Base-by-base conservation (phyloP, 2,888 invertebrate genomes). In the Synergus itoensis region DNA sequence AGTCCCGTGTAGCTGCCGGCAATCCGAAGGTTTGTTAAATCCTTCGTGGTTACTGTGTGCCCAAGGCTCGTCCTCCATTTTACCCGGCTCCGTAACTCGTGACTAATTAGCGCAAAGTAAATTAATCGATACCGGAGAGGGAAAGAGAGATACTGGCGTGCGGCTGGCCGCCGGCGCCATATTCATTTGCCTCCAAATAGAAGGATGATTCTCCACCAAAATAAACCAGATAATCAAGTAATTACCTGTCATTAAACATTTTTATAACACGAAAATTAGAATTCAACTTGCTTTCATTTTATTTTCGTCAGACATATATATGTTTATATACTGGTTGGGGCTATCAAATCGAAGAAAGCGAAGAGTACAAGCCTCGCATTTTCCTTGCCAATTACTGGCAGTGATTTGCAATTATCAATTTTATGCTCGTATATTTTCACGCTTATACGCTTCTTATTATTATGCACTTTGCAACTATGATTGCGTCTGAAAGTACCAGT, bases 81-180 rank as follows among this genome's bases (percentile, higher is more conserved):
- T 82, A 62, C 73, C 48, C 81, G 67, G 60, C 77, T 75, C 48
- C 80, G 80, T 79, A 69, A 69, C 81, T 84, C 82, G 82, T 84
- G 84, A 84, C 84, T 85, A 85, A 85, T 85, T 85, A 85, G 84
- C 82, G 81, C 65, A 65, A 41, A 75, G 64, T 80, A 77, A 80
- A 80, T 77, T 77, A 80, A 80, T 80, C 80, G 80, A 80, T 80
- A 80, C 67, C 36, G 40, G 64, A 67, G 81, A 80, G 86, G 73
- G 79, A 64, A 76, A 81, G 84, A 81, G 57, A 76, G 77, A 67
- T 36, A 53, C 48, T 73, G 73, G 53, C 73, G 73, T 73, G 73
- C 73, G 73, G 73, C 73, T 73, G 73, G 73, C 53, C 73, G 73
- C 53, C 53, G 73, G 73, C 73, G 73, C 73, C 73, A 73, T 73